Percentiles rank a stretch among this genome's conserved stretches.
These are phyloP conservation scores for Scaptomyza flava DNA, from an alignment of 2,888 invertebrate genomes.

Conservation along the genomic window DNA sequence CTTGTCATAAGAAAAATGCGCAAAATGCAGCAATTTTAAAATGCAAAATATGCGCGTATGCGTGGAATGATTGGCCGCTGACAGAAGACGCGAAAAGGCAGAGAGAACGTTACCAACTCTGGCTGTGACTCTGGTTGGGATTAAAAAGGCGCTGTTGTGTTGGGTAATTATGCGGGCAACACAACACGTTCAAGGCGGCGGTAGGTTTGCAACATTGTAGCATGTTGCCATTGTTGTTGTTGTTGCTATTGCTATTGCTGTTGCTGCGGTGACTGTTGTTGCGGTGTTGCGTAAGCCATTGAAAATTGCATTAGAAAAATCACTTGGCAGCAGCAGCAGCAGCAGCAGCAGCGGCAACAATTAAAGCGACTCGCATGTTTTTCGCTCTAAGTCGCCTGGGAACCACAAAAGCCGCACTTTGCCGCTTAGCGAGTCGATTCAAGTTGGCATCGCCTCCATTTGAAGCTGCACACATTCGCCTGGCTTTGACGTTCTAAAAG, in stretches of 20 bases:
- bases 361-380: constrained; percentile 77
- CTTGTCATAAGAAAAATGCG: constrained; percentile 71
- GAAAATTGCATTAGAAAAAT: constrained; percentile 78
- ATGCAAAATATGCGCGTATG: constrained; percentile 77
- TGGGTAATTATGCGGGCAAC: constrained; percentile 73
- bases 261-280: constrained; percentile 48
- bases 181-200: constrained; percentile 74
- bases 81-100: background rate
- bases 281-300: constrained; percentile 63
- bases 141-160: constrained; percentile 48
- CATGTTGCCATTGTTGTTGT: constrained; percentile 69
- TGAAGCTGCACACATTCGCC: constrained; percentile 51
- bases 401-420: constrained; percentile 72
- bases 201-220: constrained; percentile 61
- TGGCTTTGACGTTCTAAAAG: constrained; percentile 68
- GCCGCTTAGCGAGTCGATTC: constrained; percentile 35
- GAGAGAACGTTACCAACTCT: constrained; percentile 34
- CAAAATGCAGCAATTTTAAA: constrained; percentile 74
- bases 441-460: constrained; percentile 52
- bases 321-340: constrained; percentile 60
- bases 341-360: constrained; percentile 64
- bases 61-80: constrained; percentile 66
- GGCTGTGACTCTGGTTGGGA: constrained; percentile 31
- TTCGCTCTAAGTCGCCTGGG: constrained; percentile 70
- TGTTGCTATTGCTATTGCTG: constrained; percentile 45